These are phyloP conservation scores for Muscidifurax raptorellus DNA, from an alignment of 1,140 invertebrate species.

Conservation along the genomic window DNA sequence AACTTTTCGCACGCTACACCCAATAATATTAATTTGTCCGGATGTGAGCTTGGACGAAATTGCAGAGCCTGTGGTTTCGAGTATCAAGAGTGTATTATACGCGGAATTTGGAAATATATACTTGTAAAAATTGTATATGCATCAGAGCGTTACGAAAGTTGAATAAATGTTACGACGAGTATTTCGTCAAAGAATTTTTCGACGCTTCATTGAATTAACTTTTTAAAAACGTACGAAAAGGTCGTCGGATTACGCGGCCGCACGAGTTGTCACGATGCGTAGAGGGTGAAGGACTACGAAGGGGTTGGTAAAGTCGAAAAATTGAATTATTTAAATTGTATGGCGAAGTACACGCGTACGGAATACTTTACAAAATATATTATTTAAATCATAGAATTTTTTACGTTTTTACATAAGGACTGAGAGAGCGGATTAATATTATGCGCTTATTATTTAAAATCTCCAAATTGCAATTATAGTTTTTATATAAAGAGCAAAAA, in stretches of 20 bases:
- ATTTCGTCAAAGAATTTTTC: background rate
- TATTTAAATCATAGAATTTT: conserved; percentile 1
- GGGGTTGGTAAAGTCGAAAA: conserved; percentile 3
- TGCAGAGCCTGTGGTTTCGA: background rate
- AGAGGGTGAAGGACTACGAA: background rate
- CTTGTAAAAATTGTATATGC: no score
- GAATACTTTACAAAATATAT: conserved; percentile 21
- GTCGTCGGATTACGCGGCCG: background rate
- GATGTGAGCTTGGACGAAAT: background rate
- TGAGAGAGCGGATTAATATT: no score
- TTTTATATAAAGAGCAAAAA: no score
- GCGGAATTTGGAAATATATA: background rate
- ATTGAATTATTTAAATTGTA: conserved; percentile 36
- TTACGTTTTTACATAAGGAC: no score
- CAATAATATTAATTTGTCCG: conserved; percentile 12
- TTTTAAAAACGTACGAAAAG: background rate
- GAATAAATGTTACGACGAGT: no score
- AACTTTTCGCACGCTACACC: conserved; percentile 9
- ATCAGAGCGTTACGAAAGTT: no score
- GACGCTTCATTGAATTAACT: background rate
- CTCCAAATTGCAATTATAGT: no score
- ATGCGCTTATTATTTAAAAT: no score
- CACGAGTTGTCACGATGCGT: background rate
- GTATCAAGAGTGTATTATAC: background rate
- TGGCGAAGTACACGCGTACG: background rate